Evolutionary conservation across 1,140 invertebrate genomes (phyloP).

Genomic region (Lanistes nyassanus): DNA sequence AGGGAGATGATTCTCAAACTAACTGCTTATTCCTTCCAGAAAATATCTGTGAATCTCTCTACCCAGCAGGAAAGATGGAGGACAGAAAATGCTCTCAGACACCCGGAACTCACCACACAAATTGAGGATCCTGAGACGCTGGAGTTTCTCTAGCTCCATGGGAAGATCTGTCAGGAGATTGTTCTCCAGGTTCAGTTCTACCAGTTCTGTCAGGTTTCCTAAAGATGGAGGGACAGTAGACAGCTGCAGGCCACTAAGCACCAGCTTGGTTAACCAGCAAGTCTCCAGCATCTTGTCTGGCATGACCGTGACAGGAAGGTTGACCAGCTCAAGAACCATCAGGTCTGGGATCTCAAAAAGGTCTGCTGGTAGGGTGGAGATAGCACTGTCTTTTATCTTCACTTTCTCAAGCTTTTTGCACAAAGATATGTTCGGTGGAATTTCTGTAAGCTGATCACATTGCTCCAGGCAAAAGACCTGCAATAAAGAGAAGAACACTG

Average conservation of each 20-base stretch:
- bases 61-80: background rate
- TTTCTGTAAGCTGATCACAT: slow-evolving; percentile 26
- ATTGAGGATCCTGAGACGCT: slow-evolving; percentile 43
- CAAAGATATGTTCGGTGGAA: slow-evolving; percentile 43
- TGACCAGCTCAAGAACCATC: slow-evolving; percentile 9
- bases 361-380: slow-evolving; percentile 43
- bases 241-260: slow-evolving; percentile 39
- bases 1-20: no score
- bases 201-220: slow-evolving; percentile 37
- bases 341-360: slow-evolving; percentile 35
- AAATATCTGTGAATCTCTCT: no score
- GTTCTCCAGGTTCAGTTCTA: slow-evolving; percentile 43
- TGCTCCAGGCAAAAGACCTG: slow-evolving; percentile 27
- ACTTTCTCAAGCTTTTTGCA: slow-evolving; percentile 42
- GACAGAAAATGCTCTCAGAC: background rate
- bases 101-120: slow-evolving; percentile 44
- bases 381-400: slow-evolving; percentile 27
- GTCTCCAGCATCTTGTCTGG: slow-evolving; percentile 31
- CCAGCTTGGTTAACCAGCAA: slow-evolving; percentile 38
- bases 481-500: background rate
- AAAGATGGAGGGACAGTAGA: slow-evolving; percentile 39
- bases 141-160: slow-evolving; percentile 39
- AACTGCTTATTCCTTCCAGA: no score
- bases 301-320: slow-evolving; percentile 33
- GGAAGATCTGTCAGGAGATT: slow-evolving; percentile 48